phyloP scores from a whole-genome alignment of 1,140 invertebrate species.

The Tetramorium alpestre region DNA sequence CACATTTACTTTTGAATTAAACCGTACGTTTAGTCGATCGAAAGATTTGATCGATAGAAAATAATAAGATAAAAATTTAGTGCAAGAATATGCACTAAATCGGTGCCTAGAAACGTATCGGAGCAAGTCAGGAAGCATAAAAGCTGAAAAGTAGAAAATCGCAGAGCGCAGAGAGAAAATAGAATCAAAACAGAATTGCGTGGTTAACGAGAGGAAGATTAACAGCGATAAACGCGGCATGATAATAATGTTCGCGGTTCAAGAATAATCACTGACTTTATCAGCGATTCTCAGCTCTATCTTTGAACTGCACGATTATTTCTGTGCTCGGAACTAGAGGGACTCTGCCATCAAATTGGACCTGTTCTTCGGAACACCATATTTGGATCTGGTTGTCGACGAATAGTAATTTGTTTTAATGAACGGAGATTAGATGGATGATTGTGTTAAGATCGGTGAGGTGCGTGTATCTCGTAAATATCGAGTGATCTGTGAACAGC shows the following conservation, averaged over 20 bases:
- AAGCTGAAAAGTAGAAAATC: neutral
- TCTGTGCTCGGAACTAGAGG: neutral
- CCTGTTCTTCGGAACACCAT: neutral
- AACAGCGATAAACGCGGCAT: neutral
- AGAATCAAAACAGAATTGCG: neutral
- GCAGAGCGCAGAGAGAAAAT: neutral
- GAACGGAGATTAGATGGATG: neutral
- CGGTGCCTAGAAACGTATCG: neutral
- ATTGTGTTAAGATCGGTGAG: neutral
- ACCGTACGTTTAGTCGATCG: neutral
- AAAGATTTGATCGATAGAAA: neutral
- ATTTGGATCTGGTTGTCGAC: neutral
- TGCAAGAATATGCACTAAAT: neutral
- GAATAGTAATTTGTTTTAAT: neutral
- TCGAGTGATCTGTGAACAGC: conserved; percentile 12
- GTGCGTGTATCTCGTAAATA: conserved; percentile 20
- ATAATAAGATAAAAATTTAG: neutral
- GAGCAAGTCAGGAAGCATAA: neutral
- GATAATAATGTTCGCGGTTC: neutral
- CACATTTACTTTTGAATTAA: neutral
- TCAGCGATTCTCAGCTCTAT: neutral
- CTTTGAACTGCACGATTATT: neutral
- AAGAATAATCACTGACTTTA: conserved; percentile 1
- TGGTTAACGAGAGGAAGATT: neutral
- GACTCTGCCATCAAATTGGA: neutral